These are phyloP conservation scores for Trinorchestia longiramus DNA, from an alignment of 1,140 invertebrate species.

Conservation along the genomic window DNA sequence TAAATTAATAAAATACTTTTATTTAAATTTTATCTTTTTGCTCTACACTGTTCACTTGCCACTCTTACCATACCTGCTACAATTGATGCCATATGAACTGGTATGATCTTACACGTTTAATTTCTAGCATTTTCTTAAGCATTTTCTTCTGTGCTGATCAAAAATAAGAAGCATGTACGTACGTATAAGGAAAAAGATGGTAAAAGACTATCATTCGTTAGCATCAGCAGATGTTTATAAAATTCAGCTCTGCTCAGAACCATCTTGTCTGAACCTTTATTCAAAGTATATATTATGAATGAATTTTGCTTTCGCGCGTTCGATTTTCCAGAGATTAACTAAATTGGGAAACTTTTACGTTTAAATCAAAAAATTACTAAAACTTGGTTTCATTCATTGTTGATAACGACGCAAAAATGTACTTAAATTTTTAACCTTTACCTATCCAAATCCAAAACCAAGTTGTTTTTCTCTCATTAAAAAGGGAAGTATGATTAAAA, in stretches of 20 bases:
- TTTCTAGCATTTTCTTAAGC: not conserved
- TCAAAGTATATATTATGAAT: not conserved
- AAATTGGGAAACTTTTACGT: not conserved
- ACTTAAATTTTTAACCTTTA: too few species aligned
- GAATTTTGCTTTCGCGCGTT: not conserved
- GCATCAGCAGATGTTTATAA: not conserved
- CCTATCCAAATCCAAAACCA: too few species aligned
- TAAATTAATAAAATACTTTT: not conserved
- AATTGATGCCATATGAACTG: not conserved
- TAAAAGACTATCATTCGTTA: not conserved
- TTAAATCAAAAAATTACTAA: not conserved
- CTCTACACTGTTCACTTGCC: not conserved
- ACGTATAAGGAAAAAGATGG: not conserved
- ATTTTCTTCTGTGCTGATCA: not conserved
- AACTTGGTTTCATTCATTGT: not conserved
- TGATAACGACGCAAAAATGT: too few species aligned
- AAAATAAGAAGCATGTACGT: not conserved
- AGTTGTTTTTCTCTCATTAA: too few species aligned
- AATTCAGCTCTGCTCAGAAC: too few species aligned
- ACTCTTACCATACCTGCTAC: not conserved
- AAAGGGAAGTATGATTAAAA: too few species aligned
- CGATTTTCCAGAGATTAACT: not conserved
- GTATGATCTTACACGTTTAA: not conserved
- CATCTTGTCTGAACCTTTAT: not conserved
- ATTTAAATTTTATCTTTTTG: not conserved